Evolutionary conservation across 2,113 vertebrate species (phyloP).

Genomic region (Oryzias melastigma): DNA sequence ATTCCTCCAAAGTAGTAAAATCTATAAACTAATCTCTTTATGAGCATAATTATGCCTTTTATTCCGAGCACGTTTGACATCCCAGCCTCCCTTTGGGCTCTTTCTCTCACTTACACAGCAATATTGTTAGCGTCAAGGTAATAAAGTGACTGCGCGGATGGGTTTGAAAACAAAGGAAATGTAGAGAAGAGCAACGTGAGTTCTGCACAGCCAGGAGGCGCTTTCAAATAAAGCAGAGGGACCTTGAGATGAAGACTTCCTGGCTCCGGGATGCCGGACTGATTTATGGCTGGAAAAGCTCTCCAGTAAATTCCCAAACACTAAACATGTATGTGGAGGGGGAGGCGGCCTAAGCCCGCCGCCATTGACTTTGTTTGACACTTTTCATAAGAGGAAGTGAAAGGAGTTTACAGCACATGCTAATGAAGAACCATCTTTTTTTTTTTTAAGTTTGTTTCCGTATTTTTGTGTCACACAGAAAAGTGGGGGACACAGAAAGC

Average conservation of each 20-base stretch:
- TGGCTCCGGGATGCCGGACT: not conserved
- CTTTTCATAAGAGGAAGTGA: constrained; percentile 3
- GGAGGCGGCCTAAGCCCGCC: not conserved
- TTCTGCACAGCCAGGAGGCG: constrained; percentile 1
- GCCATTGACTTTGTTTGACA: constrained; percentile 6
- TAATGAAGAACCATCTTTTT: constrained; percentile 20
- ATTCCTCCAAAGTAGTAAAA: rapidly evolving
- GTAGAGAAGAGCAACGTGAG: not conserved
- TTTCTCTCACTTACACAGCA: constrained; percentile 7
- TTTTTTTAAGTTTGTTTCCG: no score
- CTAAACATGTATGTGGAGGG: constrained; percentile 4
- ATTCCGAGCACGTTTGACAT: constrained; percentile 1
- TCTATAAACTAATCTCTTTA: not conserved
- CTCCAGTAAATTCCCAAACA: not conserved
- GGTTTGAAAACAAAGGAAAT: constrained; percentile 10
- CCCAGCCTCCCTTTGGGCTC: constrained; percentile 19
- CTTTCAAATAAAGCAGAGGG: constrained; percentile 10
- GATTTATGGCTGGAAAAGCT: constrained; percentile 24
- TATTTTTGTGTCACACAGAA: no score
- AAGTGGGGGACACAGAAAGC: no score
- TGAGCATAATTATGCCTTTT: constrained; percentile 11
- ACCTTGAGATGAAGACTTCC: constrained; percentile 27
- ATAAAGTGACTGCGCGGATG: constrained; percentile 14
- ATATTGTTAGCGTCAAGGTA: constrained; percentile 28
- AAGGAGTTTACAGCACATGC: not conserved